phyloP scores from a whole-genome alignment of 1,140 invertebrate genomes.

The Leptopilina boulardi region DNA sequence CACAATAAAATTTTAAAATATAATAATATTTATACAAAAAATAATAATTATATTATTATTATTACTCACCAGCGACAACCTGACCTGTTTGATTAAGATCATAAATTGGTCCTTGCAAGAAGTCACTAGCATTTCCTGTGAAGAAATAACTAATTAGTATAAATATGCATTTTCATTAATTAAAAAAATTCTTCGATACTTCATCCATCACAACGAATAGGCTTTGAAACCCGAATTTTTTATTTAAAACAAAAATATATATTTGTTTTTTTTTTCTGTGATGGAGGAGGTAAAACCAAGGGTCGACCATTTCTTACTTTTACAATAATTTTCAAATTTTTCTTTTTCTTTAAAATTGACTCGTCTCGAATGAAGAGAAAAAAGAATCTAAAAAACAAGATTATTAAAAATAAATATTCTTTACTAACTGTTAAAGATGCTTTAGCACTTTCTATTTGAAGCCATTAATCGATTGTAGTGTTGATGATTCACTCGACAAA shows the following conservation, averaged over 20 bases:
- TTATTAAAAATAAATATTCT: constrained; percentile 23
- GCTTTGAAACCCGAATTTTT: background rate
- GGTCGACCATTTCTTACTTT: constrained; percentile 7
- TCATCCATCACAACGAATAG: constrained; percentile 61
- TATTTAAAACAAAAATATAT: background rate
- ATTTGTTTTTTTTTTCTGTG: constrained; percentile 12
- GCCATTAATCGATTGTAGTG: constrained; percentile 1
- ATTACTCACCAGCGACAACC: constrained; percentile 86
- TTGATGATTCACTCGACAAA: constrained; percentile 14
- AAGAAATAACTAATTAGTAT: constrained; percentile 69
- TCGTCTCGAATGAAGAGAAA: background rate
- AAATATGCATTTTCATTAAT: constrained; percentile 40
- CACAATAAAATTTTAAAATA: background rate
- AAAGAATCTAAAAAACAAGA: background rate
- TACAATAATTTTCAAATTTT: background rate
- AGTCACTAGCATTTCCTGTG: constrained; percentile 72
- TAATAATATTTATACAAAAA: too few species aligned
- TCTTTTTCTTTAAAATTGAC: constrained; percentile 3
- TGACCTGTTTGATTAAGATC: constrained; percentile 91
- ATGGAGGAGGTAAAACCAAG: constrained; percentile 50
- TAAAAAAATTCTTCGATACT: constrained; percentile 52
- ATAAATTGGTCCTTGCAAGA: constrained; percentile 80
- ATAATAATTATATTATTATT: constrained; percentile 19
- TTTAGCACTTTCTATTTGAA: constrained; percentile 18
- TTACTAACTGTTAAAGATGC: constrained; percentile 26